Base-by-base conservation (phyloP, 2,888 invertebrate species). In the Junonia oenone region DNA sequence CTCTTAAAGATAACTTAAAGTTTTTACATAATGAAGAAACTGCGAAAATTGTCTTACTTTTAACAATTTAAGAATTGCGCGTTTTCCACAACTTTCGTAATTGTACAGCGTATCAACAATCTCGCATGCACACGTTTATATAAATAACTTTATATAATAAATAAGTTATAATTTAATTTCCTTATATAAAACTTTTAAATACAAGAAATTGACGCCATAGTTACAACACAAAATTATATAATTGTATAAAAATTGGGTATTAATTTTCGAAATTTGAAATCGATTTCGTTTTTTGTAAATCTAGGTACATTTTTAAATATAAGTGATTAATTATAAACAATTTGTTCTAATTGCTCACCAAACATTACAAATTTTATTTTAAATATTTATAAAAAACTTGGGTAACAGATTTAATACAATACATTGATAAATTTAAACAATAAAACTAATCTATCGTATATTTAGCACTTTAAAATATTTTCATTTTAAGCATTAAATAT, bases 1-100 rank as follows among this genome's bases (percentile, higher is more conserved):
- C 83, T 85, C 88, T 88, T 89, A 88, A 71, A 84, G 75, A 82
- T 82, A 83, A 86, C 86, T 84, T 86, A 87, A 76, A 74, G 75
- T 80, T 78, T 84, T 85, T 83, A 85, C 78, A 85, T 78, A 83
- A 79, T 81, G 83, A 81, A 83, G 83, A 88, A 89, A 82, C 75
- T 79, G 87, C 80, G 81, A 87, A 83, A 85, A 81, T 79, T 84
- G 83, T 85, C 86, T 84, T 82, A 83, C 46, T 45, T 60, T 55
- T 71, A 80, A 78, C 76, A 78, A 73, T 75, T 76, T 71, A 78
- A 73, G 68, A 72, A 71, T 74, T 73, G 74, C 76, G 74, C 76
- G 76, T 76, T 75, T 71, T 50, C 69, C 68, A 73, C 74, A 76
- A 73, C 72, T 72, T 76, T 78, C 79, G 79, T 58, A 50, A 58